Evolutionary conservation across 2,888 invertebrate species (phyloP).

Genomic region (Sminthurinus aureus): DNA sequence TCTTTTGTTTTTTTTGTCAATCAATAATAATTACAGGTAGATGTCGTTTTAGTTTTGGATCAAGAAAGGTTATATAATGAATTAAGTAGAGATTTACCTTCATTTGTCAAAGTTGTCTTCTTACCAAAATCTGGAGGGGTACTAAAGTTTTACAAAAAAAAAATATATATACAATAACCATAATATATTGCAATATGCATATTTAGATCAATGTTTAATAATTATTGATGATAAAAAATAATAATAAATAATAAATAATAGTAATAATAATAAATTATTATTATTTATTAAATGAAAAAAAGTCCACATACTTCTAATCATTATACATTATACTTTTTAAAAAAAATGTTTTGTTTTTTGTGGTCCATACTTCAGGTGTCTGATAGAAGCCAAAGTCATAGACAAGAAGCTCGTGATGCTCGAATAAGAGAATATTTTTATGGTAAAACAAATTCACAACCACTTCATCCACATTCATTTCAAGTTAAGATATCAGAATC

Average conservation of each 20-base stretch:
- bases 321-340: no score
- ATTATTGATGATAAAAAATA: background rate
- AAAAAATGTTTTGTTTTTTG: background rate
- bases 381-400: conserved; percentile 76
- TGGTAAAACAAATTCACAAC: conserved; percentile 71
- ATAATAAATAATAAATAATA: conserved; percentile 19
- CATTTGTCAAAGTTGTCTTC: conserved; percentile 89
- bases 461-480: conserved; percentile 92
- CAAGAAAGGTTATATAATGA: conserved; percentile 96
- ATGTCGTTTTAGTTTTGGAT: conserved; percentile 92
- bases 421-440: conserved; percentile 95
- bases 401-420: conserved; percentile 79
- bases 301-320: no score
- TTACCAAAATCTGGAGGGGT: conserved; percentile 97
- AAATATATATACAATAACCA: no score
- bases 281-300: background rate
- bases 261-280: background rate
- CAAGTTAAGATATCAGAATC: conserved; percentile 88
- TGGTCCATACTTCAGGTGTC: conserved; percentile 74
- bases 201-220: conserved; percentile 13
- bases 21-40: conserved; percentile 65
- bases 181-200: conserved; percentile 18
- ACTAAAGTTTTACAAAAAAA: no score
- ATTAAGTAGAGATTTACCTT: conserved; percentile 89
- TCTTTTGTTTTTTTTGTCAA: conserved; percentile 1